Evolutionary conservation across 1,140 invertebrate genomes (phyloP), one percentile per base, ranked within the genome.

Genomic region (Lasioglossum baleicum): DNA sequence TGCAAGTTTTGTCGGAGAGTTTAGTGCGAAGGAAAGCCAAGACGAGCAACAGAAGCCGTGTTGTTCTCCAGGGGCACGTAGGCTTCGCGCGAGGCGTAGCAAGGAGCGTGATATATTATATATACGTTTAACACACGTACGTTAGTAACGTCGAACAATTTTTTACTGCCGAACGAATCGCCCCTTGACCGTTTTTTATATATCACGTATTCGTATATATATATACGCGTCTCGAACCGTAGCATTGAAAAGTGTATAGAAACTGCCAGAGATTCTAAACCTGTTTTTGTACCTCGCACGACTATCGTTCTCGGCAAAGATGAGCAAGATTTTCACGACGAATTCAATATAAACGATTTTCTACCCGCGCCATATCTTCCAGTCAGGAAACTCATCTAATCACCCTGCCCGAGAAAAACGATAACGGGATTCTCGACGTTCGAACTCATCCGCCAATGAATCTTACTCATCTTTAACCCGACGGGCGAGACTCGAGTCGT

Each of bases 81-180:
- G n/a, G 20, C 7, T 7, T n/a, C 20, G n/a, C 56, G 20, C 48
- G 44, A 15, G 48, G 44, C 44, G 58, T 58, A 48, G 42, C n/a
- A 42, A 51, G 13, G 15, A 58, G 58, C 35, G 64, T 40, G 44
- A 63, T 58, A 60, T 20, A 44, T 35, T 66, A 66, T 53, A 61
- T 31, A 42, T 44, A 35, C 40, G 40, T 65, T 35, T 40, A 13
- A 53, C 40, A 26, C 20, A 26, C 20, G 65, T 40, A 40, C 42
- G 40, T 26, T 20, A 26, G 61, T 42, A 51, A 65, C 51, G 40
- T 66, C 64, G 71, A 42, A 64, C 48, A 22, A 69, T 71, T 71
- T 77, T 77, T 70, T 69, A 77, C 69, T 22, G 69, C 69, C 61
- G 76, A 73, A 79, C 76, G 35, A 65, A 72, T 42, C 26, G 7